Evolutionary conservation across 92 coral and sea anemone species (phyloP).

Genomic region (Porites cylindrica): DNA sequence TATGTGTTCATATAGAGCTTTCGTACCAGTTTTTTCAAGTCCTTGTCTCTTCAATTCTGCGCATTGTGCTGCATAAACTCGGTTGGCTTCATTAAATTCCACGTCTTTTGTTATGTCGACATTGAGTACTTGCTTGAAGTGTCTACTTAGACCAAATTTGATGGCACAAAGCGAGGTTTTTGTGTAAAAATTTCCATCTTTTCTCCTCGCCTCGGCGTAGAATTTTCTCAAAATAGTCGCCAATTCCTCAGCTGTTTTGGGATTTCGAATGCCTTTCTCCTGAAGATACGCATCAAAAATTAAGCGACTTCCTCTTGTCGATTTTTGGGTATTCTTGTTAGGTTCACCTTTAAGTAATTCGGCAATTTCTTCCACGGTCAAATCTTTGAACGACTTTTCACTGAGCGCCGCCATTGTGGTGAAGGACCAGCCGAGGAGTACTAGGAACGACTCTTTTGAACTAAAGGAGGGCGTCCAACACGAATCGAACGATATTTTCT

Average conservation of each 20-base stretch:
- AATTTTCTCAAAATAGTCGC: neutral
- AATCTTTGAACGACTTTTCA: no score
- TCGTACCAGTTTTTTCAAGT: constrained; percentile 10
- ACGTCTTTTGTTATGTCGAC: constrained; percentile 50
- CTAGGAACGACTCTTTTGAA: no score
- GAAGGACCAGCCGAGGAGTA: no score
- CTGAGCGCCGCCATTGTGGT: no score
- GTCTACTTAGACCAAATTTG: constrained; percentile 31
- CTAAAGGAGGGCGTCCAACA: no score
- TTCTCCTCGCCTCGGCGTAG: neutral
- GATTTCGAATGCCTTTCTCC: constrained; percentile 44
- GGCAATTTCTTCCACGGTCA: no score
- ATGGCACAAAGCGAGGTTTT: constrained; percentile 37
- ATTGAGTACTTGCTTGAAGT: constrained; percentile 7
- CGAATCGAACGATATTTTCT: no score
- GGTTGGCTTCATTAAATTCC: constrained; percentile 57
- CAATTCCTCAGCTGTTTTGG: constrained; percentile 29
- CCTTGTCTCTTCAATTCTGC: constrained; percentile 51
- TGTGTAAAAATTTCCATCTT: constrained; percentile 49
- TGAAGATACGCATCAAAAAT: constrained; percentile 43
- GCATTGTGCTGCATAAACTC: constrained; percentile 45
- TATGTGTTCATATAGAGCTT: constrained; percentile 33
- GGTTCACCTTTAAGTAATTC: constrained; percentile 41
- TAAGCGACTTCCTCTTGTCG: constrained; percentile 35
- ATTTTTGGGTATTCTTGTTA: constrained; percentile 34